Conservation (phyloP, 2,888 invertebrate genomes). For the Palloptera scutellata region DNA sequence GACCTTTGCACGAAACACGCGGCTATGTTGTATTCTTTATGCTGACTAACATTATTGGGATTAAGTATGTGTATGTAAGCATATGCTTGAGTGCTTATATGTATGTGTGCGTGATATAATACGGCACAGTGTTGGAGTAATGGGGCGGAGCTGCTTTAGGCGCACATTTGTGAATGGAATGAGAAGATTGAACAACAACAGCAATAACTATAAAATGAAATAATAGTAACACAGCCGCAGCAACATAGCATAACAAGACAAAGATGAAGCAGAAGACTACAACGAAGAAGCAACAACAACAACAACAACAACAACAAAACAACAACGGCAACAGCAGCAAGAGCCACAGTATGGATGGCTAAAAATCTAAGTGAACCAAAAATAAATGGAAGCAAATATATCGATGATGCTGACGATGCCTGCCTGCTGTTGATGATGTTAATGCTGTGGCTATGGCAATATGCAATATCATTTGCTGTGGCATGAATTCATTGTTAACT, state of each 20-base stretch:
- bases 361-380: conserved; percentile 25
- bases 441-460: conserved; percentile 14
- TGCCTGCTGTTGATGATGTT: conserved; percentile 8
- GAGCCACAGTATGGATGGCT: conserved; percentile 20
- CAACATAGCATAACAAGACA: conserved; percentile 4
- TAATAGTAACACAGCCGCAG: conserved; percentile 31
- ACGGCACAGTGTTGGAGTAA: conserved; percentile 32
- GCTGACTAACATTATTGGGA: too few relatives aligned
- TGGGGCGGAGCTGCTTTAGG: conserved; percentile 62
- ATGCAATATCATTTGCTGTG: conserved; percentile 1
- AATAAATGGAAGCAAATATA: conserved; percentile 25
- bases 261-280: conserved; percentile 6
- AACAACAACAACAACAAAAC: conserved; percentile 27
- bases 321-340: conserved; percentile 17
- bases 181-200: conserved; percentile 27
- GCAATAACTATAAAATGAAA: conserved; percentile 26
- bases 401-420: background rate
- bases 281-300: conserved; percentile 29
- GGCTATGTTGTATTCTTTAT: too few relatives aligned
- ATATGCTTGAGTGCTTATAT: conserved; percentile 16
- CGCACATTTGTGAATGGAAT: conserved; percentile 61
- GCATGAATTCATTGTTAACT: conserved; percentile 11
- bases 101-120: conserved; percentile 35
- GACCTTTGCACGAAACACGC: too few relatives aligned
- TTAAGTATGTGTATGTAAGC: conserved; percentile 34